Conservation (phyloP, 2,797 vertebrate species). For the Brachymystax lenok region DNA sequence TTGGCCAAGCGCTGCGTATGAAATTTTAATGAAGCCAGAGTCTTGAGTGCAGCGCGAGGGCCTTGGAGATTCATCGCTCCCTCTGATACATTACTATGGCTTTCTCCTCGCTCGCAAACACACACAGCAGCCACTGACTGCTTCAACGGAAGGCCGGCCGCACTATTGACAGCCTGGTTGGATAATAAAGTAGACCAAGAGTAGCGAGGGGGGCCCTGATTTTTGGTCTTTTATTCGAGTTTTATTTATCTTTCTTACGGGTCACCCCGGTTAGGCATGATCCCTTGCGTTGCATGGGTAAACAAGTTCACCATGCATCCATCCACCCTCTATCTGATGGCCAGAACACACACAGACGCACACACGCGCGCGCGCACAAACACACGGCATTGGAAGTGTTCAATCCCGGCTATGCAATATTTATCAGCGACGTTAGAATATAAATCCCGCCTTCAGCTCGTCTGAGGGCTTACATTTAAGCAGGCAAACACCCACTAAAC, state of each 20-base stretch:
- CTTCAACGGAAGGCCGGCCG: conserved; percentile 42
- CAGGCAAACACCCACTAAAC: conserved; percentile 27
- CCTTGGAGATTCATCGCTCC: conserved; percentile 84
- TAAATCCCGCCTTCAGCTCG: conserved; percentile 44
- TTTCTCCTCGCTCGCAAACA: conserved; percentile 49
- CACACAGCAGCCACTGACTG: conserved; percentile 23
- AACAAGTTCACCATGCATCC: conserved; percentile 28
- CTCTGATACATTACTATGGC: conserved; percentile 84
- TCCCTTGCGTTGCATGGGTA: conserved; percentile 20
- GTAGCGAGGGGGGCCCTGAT: conserved; percentile 14
- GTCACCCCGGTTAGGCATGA: conserved; percentile 11
- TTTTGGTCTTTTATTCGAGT: conserved; percentile 6
- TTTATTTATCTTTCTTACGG: conserved; percentile 26
- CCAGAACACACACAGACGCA: conserved; percentile 6
- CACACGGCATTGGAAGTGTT: conserved; percentile 69
- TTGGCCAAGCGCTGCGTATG: conserved; percentile 89
- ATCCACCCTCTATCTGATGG: not conserved
- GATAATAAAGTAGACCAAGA: conserved; percentile 11
- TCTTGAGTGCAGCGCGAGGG: conserved; percentile 90
- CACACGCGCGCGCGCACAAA: conserved; percentile 21
- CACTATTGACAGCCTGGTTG: conserved; percentile 18
- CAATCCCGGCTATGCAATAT: conserved; percentile 79
- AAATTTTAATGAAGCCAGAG: conserved; percentile 95
- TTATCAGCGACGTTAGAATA: conserved; percentile 77
- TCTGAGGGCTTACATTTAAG: conserved; percentile 27